Percentiles rank a stretch among this genome's conserved stretches.
These are phyloP conservation scores for Drosophila rhopaloa DNA, from an alignment of 1,140 invertebrate species.

Conservation along the genomic window DNA sequence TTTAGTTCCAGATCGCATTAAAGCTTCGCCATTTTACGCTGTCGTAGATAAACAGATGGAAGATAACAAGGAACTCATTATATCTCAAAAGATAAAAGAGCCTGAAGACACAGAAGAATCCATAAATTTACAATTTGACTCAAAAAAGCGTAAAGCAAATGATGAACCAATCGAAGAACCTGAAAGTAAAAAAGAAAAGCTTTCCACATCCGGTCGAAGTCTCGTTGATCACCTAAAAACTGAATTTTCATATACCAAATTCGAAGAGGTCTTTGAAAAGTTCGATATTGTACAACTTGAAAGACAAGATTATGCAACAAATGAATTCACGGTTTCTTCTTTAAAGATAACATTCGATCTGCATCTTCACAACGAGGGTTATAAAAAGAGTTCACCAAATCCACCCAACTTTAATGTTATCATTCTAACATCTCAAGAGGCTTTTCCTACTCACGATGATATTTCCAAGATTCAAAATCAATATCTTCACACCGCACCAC, in stretches of 20 bases:
- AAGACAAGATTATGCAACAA: background rate
- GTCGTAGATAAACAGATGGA: slow-evolving; percentile 39
- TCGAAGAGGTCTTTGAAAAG: slow-evolving; percentile 59
- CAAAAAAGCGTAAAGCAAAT: slow-evolving; percentile 48
- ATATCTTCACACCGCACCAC: slow-evolving; percentile 39
- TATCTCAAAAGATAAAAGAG: slow-evolving; percentile 4
- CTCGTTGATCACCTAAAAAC: slow-evolving; percentile 60
- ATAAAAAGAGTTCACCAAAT: slow-evolving; percentile 64
- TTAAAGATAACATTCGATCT: slow-evolving; percentile 73
- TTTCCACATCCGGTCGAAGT: slow-evolving; percentile 8
- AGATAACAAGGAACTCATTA: slow-evolving; percentile 38
- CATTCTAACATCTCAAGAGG: slow-evolving; percentile 46
- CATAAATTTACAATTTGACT: slow-evolving; percentile 44
- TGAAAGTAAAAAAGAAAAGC: slow-evolving; percentile 21
- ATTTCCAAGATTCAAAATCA: slow-evolving; percentile 52
- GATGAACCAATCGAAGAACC: background rate
- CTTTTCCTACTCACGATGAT: slow-evolving; percentile 64
- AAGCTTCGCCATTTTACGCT: slow-evolving; percentile 32
- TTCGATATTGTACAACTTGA: slow-evolving; percentile 66
- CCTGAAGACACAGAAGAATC: background rate
- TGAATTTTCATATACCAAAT: slow-evolving; percentile 48
- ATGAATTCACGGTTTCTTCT: background rate
- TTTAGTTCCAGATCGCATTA: slow-evolving; percentile 43
- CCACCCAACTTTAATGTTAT: slow-evolving; percentile 64
- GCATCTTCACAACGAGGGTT: slow-evolving; percentile 73